These are phyloP conservation scores for Jacana jacana DNA, from an alignment of 2,113 vertebrate genomes.

Conservation along the genomic window DNA sequence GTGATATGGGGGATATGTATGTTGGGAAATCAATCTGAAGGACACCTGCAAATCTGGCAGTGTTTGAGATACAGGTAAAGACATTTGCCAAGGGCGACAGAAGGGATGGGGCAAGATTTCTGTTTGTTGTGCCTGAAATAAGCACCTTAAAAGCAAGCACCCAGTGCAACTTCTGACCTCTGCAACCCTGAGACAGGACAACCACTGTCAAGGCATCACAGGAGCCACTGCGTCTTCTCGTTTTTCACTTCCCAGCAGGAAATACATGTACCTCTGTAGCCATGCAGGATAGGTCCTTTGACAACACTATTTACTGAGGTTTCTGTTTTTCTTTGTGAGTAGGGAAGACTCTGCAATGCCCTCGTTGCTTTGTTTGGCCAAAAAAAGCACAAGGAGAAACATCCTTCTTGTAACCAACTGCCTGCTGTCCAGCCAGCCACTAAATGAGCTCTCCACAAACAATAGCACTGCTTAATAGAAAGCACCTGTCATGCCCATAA, in stretches of 20 bases:
- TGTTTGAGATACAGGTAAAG: neutral
- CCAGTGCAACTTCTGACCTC: neutral
- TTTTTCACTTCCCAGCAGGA: neutral
- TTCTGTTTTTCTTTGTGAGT: neutral
- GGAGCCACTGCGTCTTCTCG: neutral
- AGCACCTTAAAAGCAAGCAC: neutral
- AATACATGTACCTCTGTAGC: neutral
- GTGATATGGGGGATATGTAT: neutral
- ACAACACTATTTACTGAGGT: neutral
- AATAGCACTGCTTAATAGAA: constrained; percentile 47
- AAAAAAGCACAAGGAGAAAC: constrained; percentile 23
- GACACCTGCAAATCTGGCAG: neutral
- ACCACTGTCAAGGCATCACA: neutral
- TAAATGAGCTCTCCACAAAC: constrained; percentile 62
- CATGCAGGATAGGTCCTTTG: neutral
- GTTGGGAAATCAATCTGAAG: neutral
- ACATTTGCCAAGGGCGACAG: neutral
- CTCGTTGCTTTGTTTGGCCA: neutral
- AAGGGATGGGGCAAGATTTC: neutral
- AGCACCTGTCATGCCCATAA: constrained; percentile 46
- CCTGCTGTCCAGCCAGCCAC: constrained; percentile 52
- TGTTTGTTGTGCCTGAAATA: neutral
- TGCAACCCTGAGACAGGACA: neutral
- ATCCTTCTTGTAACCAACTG: constrained; percentile 34
- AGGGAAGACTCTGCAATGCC: neutral